Base-by-base conservation (phyloP, 2,888 invertebrate genomes). In the Xestia rhomboidea region DNA sequence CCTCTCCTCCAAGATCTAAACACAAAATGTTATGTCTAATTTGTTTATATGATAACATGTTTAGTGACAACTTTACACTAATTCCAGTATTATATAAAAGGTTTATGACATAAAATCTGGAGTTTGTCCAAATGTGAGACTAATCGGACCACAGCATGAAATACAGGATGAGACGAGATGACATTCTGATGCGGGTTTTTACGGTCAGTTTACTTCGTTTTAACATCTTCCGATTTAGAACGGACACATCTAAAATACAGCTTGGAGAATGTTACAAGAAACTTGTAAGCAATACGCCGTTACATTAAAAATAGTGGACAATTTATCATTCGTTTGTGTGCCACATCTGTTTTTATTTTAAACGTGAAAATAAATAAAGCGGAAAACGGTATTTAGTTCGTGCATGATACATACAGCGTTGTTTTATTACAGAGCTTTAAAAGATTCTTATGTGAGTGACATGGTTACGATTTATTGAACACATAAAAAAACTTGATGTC, bases 161-260 rank as follows among this genome's bases (percentile, higher is more conserved):
- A 77, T 57, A 74, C 63, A 63, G 66, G 68, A 80, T 63, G 57
- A 57, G 62, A 46, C 21, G 21, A 46, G 18, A 46, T 46, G 18
- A 60, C 69, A 66, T 66, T 77, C 74, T 60, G 79, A 57, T 60
- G 73, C 69, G 38, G 11, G 46, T 44, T 69, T 79, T 74, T 81
- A 86, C 83, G 81, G 82, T 69, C 73, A 46, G 57, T 87, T 82
- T 79, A 66, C 27, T 77, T 66, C 76, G 80, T 75, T 72, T 77
- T 84, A 80, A 62, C 60, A 78, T 73, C 79, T 76, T 75, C 77
- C 57, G 24, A 88, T 79, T 81, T 85, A 85, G 85, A 83, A 71
- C 74, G 8, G 30, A 62, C 67, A 54, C 63, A 68, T 38, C 27
- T 69, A 62, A 84, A 74, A 86, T 79, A 73, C 38, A 60, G 18